Evolutionary conservation across 2,113 vertebrate species (phyloP).

Genomic region (Carassius auratus): DNA sequence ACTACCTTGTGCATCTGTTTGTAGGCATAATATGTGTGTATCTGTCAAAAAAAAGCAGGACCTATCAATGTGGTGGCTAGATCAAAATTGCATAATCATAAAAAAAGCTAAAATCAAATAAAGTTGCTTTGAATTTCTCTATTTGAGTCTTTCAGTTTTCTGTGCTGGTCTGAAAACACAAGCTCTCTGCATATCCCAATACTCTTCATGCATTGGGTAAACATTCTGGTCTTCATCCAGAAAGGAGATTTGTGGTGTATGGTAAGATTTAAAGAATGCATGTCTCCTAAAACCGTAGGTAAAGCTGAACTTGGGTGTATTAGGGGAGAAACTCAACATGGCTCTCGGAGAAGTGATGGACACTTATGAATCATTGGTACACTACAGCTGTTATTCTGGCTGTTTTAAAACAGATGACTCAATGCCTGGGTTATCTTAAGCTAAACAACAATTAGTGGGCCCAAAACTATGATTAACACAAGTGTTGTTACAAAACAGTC

Average conservation of each 20-base stretch:
- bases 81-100: not conserved
- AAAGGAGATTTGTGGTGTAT: slow-evolving; percentile 13
- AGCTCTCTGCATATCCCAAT: not conserved
- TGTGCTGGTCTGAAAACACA: slow-evolving; percentile 8
- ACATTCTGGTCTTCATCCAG: not conserved
- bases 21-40: no score
- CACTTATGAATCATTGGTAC: not conserved
- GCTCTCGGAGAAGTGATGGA: not conserved
- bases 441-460: slow-evolving; percentile 2
- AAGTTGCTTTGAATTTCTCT: not conserved
- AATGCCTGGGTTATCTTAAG: slow-evolving; percentile 27
- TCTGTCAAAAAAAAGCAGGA: no score
- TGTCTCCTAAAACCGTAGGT: slow-evolving; percentile 13
- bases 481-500: not conserved
- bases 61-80: no score
- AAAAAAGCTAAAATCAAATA: no score
- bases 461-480: slow-evolving; percentile 23
- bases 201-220: not conserved
- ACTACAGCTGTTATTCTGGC: slow-evolving; percentile 11
- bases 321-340: not conserved
- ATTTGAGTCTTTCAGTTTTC: slow-evolving; percentile 21
- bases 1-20: no score
- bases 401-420: slow-evolving; percentile 29
- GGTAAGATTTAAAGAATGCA: slow-evolving; percentile 33
- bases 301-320: not conserved